Base-by-base conservation (phyloP, 2,797 vertebrate genomes). In the Alectoris magna region DNA sequence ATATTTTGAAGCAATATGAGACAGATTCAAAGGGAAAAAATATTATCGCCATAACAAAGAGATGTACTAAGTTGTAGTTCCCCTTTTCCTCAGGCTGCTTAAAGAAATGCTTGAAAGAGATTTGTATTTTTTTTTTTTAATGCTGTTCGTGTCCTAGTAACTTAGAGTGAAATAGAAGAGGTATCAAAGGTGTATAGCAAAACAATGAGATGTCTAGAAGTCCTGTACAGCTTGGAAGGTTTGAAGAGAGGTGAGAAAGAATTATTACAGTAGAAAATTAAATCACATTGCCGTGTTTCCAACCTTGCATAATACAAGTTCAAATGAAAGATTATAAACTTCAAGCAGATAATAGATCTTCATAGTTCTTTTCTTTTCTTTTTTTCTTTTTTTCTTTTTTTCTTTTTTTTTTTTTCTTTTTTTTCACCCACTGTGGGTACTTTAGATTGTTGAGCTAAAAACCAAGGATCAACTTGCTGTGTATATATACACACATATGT, bases 221-320 rank as follows among this genome's bases (percentile, higher is more conserved):
- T 6, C 21, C 24, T 76, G 13, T 73, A 1, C 43, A 62, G 15
- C 56, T 67, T 58, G 23, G 11, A 58, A 80, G 56, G 41, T 83
- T 41, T 80, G 51, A 58, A 70, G 34, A 24, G 26, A n/a, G 39
- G 53, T 31, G 69, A 38, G 15, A 41, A 87, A 39, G 14, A 48
- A 13, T 38, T 34, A 23, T 66, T 69, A 29, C 18, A 41, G 22
- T 24, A 46, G 46, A 77, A 80, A 86, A 43, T 46, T 21, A 23
- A 60, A 56, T 51, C 39, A 17, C 1, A 1, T 58, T 46, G 10
- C 53, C 0, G 0, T 41, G 16, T 77, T 84, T 84, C 69, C 62
- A 68, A 15, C 16, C 21, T 83, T 48, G 80, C 10, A 1, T 48
- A 66, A 43, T 53, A 64, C 43, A 78, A 84, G 44, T 49, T 92